These are phyloP conservation scores for Noctua janthe DNA, from an alignment of 2,888 invertebrate species.

Conservation along the genomic window DNA sequence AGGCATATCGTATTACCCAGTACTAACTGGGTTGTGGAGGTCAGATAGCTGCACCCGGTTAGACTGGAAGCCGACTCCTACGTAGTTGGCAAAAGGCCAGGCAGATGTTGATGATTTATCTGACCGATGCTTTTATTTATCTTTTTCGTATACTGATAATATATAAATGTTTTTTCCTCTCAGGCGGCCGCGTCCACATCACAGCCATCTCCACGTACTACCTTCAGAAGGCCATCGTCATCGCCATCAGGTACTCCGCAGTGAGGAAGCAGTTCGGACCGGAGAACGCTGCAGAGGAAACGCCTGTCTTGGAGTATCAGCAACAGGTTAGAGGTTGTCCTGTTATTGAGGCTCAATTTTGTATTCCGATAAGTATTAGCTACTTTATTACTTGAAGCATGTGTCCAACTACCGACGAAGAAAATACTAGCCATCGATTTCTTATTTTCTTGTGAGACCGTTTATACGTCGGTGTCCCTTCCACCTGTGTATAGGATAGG, in stretches of 20 bases:
- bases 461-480: too few relatives aligned
- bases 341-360: background rate
- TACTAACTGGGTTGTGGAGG: too few relatives aligned
- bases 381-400: background rate
- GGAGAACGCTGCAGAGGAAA: conserved; percentile 92
- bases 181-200: conserved; percentile 95
- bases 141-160: background rate
- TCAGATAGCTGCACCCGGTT: background rate
- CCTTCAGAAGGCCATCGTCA: conserved; percentile 93
- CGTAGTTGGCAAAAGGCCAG: too few relatives aligned
- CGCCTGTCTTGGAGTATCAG: conserved; percentile 97
- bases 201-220: conserved; percentile 90
- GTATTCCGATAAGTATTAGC: background rate
- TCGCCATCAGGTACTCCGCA: conserved; percentile 96
- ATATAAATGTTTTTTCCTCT: background rate
- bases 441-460: too few relatives aligned
- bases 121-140: background rate
- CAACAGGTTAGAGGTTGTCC: conserved; percentile 91
- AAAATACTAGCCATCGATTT: background rate
- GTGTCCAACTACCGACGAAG: background rate
- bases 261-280: conserved; percentile 97
- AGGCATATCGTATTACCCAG: too few relatives aligned
- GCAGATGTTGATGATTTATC: too few relatives aligned
- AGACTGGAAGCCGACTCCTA: too few relatives aligned
- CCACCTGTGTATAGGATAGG: too few relatives aligned